phyloP scores from a whole-genome alignment of 2,888 invertebrate species.

The Oligia latruncula region DNA sequence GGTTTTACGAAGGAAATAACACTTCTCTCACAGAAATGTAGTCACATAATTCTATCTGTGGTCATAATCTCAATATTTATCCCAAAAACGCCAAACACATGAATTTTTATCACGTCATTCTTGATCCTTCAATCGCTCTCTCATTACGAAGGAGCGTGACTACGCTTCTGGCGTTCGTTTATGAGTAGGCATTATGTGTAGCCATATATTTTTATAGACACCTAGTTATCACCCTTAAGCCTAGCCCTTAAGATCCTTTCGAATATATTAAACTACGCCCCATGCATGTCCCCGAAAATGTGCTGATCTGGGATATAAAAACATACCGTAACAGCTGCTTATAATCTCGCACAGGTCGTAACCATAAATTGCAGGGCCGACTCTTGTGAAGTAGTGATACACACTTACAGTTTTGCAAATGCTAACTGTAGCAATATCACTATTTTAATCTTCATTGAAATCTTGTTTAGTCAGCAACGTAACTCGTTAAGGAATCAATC shows the following conservation, averaged over 20 bases:
- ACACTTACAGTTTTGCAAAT: conserved; percentile 16
- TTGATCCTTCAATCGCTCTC: conserved; percentile 33
- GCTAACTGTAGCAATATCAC: conserved; percentile 3
- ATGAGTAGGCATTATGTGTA: conserved; percentile 37
- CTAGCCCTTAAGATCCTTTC: conserved; percentile 50
- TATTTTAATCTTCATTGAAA: not conserved
- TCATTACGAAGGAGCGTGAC: conserved; percentile 40
- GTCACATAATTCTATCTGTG: conserved; percentile 23
- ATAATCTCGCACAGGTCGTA: conserved; percentile 56
- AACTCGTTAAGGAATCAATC: not conserved
- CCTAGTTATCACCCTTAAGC: conserved; percentile 51
- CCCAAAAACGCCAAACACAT: conserved; percentile 47
- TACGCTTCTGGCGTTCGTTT: conserved; percentile 47
- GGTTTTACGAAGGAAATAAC: conserved; percentile 4
- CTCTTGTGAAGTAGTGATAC: conserved; percentile 31
- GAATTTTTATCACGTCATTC: conserved; percentile 49
- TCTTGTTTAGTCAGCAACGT: not conserved
- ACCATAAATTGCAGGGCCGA: conserved; percentile 54
- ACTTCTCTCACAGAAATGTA: not conserved
- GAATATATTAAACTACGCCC: conserved; percentile 59
- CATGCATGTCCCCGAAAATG: conserved; percentile 51
- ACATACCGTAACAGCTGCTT: conserved; percentile 61
- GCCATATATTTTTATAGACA: conserved; percentile 54
- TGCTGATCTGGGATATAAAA: conserved; percentile 61
- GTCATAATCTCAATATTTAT: conserved; percentile 38